Evolutionary conservation across 1,140 invertebrate genomes (phyloP).

Genomic region (Cyrtorhinus lividipennis): DNA sequence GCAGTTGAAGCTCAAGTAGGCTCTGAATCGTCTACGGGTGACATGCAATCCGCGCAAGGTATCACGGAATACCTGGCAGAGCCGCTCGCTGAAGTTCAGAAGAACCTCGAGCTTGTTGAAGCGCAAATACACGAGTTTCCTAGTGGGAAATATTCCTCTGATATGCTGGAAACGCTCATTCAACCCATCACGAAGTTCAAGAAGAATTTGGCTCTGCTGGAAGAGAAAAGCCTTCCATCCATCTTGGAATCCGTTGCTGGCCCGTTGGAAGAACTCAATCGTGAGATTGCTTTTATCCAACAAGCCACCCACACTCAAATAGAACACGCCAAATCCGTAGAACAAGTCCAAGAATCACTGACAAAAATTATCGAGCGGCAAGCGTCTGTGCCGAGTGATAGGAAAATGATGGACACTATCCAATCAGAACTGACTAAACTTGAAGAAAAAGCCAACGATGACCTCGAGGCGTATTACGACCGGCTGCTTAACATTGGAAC

Average conservation of each 20-base stretch:
- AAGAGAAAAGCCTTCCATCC: slow-evolving; percentile 22
- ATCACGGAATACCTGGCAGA: slow-evolving; percentile 34
- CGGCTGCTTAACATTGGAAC: slow-evolving; percentile 7
- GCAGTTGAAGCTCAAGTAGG: slow-evolving; percentile 24
- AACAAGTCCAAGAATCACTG: slow-evolving; percentile 17
- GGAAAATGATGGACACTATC: slow-evolving; percentile 16
- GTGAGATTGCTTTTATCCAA: slow-evolving; percentile 44
- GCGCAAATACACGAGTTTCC: slow-evolving; percentile 26
- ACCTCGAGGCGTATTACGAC: slow-evolving; percentile 18
- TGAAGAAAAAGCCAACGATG: slow-evolving; percentile 19
- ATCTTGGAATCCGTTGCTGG: slow-evolving; percentile 25
- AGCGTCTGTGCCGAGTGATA: slow-evolving; percentile 10
- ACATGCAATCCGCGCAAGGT: slow-evolving; percentile 21
- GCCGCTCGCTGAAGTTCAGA: slow-evolving; percentile 46
- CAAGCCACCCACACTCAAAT: slow-evolving; percentile 36
- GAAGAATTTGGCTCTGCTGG: slow-evolving; percentile 23
- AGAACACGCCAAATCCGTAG: slow-evolving; percentile 13
- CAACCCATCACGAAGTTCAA: slow-evolving; percentile 31
- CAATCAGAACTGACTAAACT: slow-evolving; percentile 16
- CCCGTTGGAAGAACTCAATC: slow-evolving; percentile 41
- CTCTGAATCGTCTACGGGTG: slow-evolving; percentile 20
- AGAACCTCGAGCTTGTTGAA: slow-evolving; percentile 36
- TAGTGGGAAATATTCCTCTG: slow-evolving; percentile 20
- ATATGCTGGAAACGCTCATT: slow-evolving; percentile 38
- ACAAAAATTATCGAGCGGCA: slow-evolving; percentile 17